These are phyloP conservation scores for Polyommatus icarus DNA, from an alignment of 2,888 invertebrate species.

Conservation along the genomic window DNA sequence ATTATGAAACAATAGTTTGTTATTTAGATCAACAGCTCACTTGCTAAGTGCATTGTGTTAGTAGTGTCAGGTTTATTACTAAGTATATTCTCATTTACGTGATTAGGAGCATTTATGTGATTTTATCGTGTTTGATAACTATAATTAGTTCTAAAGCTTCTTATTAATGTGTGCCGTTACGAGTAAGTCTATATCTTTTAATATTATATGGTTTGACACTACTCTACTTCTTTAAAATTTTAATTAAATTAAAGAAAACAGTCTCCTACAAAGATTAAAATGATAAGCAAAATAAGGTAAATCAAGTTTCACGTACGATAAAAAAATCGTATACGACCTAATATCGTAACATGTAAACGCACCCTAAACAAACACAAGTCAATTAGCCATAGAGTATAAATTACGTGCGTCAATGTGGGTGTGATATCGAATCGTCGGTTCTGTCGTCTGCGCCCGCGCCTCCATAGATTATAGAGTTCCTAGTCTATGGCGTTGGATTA, in stretches of 20 bases:
- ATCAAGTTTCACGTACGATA: background rate
- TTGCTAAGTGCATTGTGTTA: background rate
- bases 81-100: too few species aligned
- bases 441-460: constrained; percentile 37
- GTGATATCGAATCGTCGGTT: constrained; percentile 41
- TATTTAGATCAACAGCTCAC: background rate
- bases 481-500: constrained; percentile 9
- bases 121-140: too few species aligned
- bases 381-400: constrained; percentile 54
- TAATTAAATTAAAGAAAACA: too few species aligned
- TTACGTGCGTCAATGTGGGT: constrained; percentile 49
- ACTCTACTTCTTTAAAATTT: too few species aligned
- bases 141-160: too few species aligned
- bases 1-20: background rate
- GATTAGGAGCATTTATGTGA: too few species aligned
- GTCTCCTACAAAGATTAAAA: too few species aligned
- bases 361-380: constrained; percentile 46
- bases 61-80: too few species aligned
- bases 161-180: too few species aligned
- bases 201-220: too few species aligned
- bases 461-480: constrained; percentile 34
- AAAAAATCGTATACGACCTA: constrained; percentile 24
- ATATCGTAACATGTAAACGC: constrained; percentile 39
- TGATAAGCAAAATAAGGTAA: too few species aligned
- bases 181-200: too few species aligned